phyloP scores from a whole-genome alignment of 2,113 vertebrate genomes.

The Thunnus thynnus region DNA sequence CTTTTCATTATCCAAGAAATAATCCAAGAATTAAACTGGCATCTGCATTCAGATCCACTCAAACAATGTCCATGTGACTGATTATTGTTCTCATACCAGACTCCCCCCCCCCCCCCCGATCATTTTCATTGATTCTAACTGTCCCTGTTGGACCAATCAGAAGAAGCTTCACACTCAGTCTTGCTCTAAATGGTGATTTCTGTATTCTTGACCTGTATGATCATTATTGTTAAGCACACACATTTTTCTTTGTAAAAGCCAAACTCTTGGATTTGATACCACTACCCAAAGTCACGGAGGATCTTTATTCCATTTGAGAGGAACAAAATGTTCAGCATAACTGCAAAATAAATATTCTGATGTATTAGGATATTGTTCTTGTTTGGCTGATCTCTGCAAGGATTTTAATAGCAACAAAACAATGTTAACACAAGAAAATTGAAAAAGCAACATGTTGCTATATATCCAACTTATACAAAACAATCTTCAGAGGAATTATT shows the following conservation, averaged over 20 bases:
- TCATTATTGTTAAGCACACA: conserved; percentile 33
- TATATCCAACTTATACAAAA: not conserved
- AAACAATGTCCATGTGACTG: conserved; percentile 17
- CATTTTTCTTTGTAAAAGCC: conserved; percentile 62
- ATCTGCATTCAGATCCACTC: conserved; percentile 21
- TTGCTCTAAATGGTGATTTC: conserved; percentile 45
- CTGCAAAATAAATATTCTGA: not conserved
- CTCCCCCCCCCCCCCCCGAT: not conserved
- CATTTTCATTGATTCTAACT: conserved; percentile 33
- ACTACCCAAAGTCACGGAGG: conserved; percentile 1
- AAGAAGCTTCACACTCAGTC: conserved; percentile 38
- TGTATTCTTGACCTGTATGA: conserved; percentile 50
- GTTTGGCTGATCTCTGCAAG: too few species aligned
- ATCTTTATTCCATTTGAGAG: not conserved
- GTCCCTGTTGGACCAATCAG: conserved; percentile 69
- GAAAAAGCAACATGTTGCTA: not conserved
- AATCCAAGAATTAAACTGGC: conserved; percentile 29
- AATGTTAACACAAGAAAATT: too few species aligned
- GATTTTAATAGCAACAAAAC: not conserved
- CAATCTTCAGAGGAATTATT: not conserved
- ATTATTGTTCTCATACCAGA: conserved; percentile 13
- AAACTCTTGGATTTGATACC: conserved; percentile 59
- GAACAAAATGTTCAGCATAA: not conserved
- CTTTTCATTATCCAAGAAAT: conserved; percentile 28
- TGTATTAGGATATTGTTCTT: not conserved